These are phyloP conservation scores for Sinocyclocheilus anophthalmus DNA, from an alignment of 2,113 vertebrate genomes.

Conservation along the genomic window DNA sequence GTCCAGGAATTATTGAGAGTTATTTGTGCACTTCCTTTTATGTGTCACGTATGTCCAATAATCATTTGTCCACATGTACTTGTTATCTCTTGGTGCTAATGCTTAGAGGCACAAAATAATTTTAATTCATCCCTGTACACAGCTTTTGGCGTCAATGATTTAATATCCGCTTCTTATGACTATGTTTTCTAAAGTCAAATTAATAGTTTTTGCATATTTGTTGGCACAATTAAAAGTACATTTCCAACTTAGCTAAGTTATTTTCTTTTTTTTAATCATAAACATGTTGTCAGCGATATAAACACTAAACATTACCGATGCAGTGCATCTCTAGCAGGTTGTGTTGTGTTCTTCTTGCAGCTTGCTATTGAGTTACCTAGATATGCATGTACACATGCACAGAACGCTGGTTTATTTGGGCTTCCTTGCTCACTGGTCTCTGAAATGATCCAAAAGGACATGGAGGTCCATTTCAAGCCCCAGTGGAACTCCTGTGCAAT, in stretches of 20 bases:
- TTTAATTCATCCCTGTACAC: neutral
- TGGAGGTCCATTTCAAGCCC: constrained; percentile 42
- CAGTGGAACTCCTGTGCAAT: constrained; percentile 29
- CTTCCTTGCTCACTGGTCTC: constrained; percentile 47
- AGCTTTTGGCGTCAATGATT: neutral
- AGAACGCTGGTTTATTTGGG: constrained; percentile 35
- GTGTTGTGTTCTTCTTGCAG: neutral
- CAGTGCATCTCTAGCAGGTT: neutral
- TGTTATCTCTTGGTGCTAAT: neutral
- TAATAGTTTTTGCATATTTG: neutral
- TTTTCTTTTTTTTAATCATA: neutral
- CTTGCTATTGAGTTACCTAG: neutral
- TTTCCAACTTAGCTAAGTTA: neutral
- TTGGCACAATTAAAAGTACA: neutral
- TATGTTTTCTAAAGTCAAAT: neutral
- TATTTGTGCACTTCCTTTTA: neutral
- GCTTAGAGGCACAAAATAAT: neutral
- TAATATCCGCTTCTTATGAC: neutral
- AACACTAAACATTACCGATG: neutral
- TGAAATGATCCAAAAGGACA: constrained; percentile 47
- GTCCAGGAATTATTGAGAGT: constrained; percentile 6
- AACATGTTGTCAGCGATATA: neutral
- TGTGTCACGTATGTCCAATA: neutral
- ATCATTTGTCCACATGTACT: neutral
- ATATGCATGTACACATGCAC: constrained; percentile 21